Evolutionary conservation across 2,888 invertebrate species (phyloP), one percentile per base, ranked within the genome.

Genomic region (Callinectes sapidus): DNA sequence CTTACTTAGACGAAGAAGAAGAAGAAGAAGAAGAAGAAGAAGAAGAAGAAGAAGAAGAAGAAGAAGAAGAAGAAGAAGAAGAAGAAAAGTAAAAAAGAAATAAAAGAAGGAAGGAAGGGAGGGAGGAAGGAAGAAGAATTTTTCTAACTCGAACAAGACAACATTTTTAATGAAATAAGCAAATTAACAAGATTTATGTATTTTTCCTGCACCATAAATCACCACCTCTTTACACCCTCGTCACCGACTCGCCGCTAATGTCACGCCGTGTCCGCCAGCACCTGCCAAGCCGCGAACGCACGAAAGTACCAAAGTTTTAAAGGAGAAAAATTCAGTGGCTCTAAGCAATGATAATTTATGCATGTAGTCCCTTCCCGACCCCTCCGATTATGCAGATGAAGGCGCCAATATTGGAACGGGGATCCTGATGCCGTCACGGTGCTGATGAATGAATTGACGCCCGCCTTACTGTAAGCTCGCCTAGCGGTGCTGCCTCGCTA

Each of bases 321-420:
- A 71, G 35, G 81, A 77, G 77, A 77, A 71, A 89, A 89, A 89
- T 89, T 39, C 77, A 89, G 77, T 89, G 42, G n/a, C 28, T 89
- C 42, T 48, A 71, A 89, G 13, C 71, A 32, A 71, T 89, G 89
- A 42, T 89, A 89, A 89, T 89, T 71, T 89, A 89, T 89, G 89
- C 89, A 71, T 71, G 71, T 71, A 71, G 39, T 42, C 61, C 66
- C 89, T 71, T 89, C 89, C 89, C 89, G 89, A 10, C 71, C 88
- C 89, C 89, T 71, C 23, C 89, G 39, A 89, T 89, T 89, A 89
- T 89, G 89, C n/a, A 89, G 48, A 89, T 89, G 89, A 89, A 71
- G 89, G 89, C 77, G 28, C 89, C 71, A 71, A 71, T 89, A 89
- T 89, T 89, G 89, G 71, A 39, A n/a, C 39, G 14, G 16, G 39